These are phyloP conservation scores for Uromys caudimaculatus DNA, from an alignment of 2,797 vertebrate genomes.

Conservation along the genomic window DNA sequence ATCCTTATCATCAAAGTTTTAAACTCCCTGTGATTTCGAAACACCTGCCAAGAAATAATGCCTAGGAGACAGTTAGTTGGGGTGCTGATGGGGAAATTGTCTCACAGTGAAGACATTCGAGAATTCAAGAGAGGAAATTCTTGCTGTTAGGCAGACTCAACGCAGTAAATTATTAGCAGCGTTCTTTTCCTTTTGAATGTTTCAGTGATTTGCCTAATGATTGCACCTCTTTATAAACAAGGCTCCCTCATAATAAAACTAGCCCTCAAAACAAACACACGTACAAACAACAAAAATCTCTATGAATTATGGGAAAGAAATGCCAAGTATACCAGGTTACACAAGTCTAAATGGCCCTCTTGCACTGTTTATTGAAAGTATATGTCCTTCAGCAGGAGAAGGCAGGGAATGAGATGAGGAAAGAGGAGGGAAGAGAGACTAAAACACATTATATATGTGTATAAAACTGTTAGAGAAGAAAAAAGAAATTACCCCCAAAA, in stretches of 20 bases:
- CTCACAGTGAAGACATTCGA: constrained; percentile 56
- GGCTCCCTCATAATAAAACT: constrained; percentile 31
- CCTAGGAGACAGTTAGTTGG: constrained; percentile 33
- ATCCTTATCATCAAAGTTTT: constrained; percentile 67
- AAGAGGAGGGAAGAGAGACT: no score
- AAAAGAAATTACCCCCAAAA: background rate
- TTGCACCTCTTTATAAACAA: constrained; percentile 41
- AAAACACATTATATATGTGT: background rate
- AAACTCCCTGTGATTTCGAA: constrained; percentile 59
- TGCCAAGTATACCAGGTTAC: constrained; percentile 11
- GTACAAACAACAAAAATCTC: background rate
- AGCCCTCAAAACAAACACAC: constrained; percentile 46
- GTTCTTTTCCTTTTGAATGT: constrained; percentile 41
- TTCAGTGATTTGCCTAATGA: constrained; percentile 60
- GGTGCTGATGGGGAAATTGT: constrained; percentile 62
- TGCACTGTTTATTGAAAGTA: background rate
- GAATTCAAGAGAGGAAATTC: constrained; percentile 68
- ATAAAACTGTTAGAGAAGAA: background rate
- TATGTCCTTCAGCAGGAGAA: background rate
- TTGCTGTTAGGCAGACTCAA: constrained; percentile 45
- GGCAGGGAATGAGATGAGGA: background rate
- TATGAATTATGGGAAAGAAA: constrained; percentile 26
- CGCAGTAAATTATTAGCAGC: constrained; percentile 62
- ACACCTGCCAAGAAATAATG: background rate
- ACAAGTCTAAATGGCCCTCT: background rate